Conservation (phyloP, 2,113 vertebrate genomes). For the Pluvianellus socialis region DNA sequence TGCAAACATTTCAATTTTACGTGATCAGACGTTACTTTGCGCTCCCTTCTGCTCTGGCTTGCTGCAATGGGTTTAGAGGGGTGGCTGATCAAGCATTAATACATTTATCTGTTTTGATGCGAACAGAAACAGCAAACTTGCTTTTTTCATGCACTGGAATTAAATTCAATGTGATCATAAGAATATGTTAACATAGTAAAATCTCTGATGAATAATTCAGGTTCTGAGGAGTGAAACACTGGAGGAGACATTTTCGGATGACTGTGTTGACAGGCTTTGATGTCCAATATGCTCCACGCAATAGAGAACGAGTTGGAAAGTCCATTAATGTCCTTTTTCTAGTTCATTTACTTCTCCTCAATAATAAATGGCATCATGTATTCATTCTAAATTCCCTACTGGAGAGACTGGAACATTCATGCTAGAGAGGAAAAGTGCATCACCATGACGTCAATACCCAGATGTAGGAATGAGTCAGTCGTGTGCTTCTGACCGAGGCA, state of each 20-base stretch:
- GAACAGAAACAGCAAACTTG: neutral
- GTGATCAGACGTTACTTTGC: neutral
- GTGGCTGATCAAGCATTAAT: neutral
- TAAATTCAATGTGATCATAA: constrained; percentile 25
- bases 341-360: constrained; percentile 36
- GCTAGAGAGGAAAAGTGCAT: constrained; percentile 33
- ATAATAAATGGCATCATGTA: neutral
- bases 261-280: constrained; percentile 54
- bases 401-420: constrained; percentile 10
- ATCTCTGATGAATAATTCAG: constrained; percentile 54
- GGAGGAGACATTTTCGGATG: constrained; percentile 41
- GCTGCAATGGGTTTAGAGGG: neutral
- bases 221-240: neutral
- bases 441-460: constrained; percentile 32
- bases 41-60: neutral
- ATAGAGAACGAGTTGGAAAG: constrained; percentile 33
- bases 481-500: neutral
- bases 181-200: constrained; percentile 52
- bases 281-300: constrained; percentile 48
- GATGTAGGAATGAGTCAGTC: constrained; percentile 40
- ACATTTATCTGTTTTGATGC: neutral
- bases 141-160: neutral
- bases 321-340: constrained; percentile 10
- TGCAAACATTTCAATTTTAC: neutral
- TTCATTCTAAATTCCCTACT: constrained; percentile 19